Evolutionary conservation across 2,113 vertebrate species (phyloP).

Genomic region (Ondatra zibethicus): DNA sequence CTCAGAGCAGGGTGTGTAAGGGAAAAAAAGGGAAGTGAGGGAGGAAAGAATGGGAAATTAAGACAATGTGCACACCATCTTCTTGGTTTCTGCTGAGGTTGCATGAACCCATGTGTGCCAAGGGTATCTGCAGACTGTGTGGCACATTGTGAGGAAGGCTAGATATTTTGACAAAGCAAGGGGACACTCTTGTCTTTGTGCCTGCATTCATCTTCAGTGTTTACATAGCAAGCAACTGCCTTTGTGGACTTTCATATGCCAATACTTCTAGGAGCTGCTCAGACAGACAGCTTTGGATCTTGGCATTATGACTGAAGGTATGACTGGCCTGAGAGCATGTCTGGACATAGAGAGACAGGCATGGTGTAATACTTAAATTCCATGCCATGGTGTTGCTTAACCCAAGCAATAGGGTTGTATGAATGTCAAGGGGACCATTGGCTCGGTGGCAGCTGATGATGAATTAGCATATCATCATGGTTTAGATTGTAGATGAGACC

Average conservation of each 20-base stretch:
- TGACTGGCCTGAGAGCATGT: neutral
- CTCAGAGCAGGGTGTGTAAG: neutral
- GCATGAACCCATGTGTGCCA: neutral
- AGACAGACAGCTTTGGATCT: neutral
- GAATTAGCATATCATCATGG: neutral
- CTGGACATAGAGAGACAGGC: neutral
- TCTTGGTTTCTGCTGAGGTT: neutral
- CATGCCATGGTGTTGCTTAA: neutral
- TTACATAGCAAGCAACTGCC: neutral
- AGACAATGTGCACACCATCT: neutral
- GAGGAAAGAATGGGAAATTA: neutral
- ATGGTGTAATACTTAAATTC: accelerated
- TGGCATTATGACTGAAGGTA: neutral
- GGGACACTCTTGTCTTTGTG: neutral
- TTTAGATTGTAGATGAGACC: neutral
- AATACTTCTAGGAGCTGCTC: neutral
- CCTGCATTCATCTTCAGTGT: neutral
- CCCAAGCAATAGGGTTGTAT: neutral
- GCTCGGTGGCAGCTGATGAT: neutral
- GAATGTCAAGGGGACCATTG: neutral
- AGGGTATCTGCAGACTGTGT: neutral
- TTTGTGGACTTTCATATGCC: neutral
- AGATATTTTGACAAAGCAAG: neutral
- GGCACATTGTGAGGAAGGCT: neutral
- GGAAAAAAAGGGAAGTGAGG: neutral